Base-by-base conservation (phyloP, 2,797 vertebrate genomes). In the Acanthurus leucopareius region DNA sequence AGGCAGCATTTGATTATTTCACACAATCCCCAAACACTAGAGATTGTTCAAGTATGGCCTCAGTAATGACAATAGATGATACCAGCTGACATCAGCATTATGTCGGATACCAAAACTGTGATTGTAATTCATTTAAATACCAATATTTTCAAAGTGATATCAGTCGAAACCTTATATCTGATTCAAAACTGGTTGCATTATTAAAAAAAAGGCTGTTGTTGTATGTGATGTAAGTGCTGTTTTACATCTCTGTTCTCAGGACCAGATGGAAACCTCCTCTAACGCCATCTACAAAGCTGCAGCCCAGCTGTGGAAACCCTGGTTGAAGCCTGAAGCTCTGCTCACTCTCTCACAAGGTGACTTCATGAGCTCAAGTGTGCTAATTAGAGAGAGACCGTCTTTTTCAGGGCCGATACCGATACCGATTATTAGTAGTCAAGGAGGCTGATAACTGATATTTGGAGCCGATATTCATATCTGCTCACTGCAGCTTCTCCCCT, bases 281-380 rank as follows among this genome's bases (percentile, higher is more conserved):
- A 98, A 95, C 68, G 93, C 93, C 78, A 90, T 99, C 83, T 99
- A 99, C 78, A 86, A 91, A 64, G 96, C 97, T 10, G 97, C 95
- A 47, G 96, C 96, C 20, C 89, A 93, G 70, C 95, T 98, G 75
- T 99, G 98, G 98, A 92, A 93, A 9, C 95, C 93, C 1, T 99
- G 98, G 98, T 88, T 99, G 70, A 86, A 92, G 61, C 83, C 94
- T 38, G 96, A 96, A 45, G 96, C 98, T 70, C 84, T 97, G 64
- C 61, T 10, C 72, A 98, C 97, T 0, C 93, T 99, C 71, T 95
- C 91, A 66, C 95, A 94, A 96, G 98, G 98, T 98, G 89, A 64
- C 7, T 0, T 3, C 38, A 47, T 13, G 32, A 35, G 32, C 32
- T 35, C 32, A 35, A 35, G 32, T 7, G 32, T 35, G 32, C 32